These are phyloP conservation scores for Ia io DNA, from an alignment of 2,113 vertebrate species.

Conservation along the genomic window DNA sequence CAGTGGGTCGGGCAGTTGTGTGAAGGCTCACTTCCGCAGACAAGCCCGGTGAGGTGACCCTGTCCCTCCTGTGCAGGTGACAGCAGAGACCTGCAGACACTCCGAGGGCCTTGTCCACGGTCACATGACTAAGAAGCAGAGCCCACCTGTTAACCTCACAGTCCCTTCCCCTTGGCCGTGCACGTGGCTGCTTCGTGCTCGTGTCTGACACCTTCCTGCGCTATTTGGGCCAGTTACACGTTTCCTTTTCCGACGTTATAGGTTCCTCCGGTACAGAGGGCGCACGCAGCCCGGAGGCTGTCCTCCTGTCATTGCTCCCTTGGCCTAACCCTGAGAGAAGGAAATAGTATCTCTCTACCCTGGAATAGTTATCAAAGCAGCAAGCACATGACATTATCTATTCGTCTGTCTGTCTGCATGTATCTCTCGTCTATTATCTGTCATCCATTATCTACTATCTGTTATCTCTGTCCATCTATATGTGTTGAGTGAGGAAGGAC, in stretches of 20 bases:
- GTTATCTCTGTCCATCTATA: not conserved
- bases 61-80: not conserved
- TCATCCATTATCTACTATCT: not conserved
- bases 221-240: accelerated
- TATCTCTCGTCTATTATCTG: not conserved
- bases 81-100: not conserved
- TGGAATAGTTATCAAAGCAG: not conserved
- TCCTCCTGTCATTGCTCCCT: not conserved
- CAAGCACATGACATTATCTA: not conserved
- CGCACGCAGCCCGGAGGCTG: not conserved
- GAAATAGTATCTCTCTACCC: not conserved
- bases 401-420: not conserved
- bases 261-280: not conserved
- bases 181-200: accelerated
- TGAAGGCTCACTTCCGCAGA: not conserved
- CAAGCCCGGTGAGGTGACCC: not conserved
- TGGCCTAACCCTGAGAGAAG: not conserved
- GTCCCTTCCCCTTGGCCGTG: too few species aligned
- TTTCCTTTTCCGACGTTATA: not conserved
- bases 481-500: not conserved
- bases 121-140: not conserved
- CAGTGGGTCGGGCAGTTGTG: not conserved
- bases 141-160: too few species aligned
- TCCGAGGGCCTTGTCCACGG: too few species aligned
- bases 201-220: accelerated